Percentiles rank a stretch among this genome's conserved stretches.
Conservation (phyloP, 2,113 vertebrate genomes). For the Pundamilia nyererei region DNA sequence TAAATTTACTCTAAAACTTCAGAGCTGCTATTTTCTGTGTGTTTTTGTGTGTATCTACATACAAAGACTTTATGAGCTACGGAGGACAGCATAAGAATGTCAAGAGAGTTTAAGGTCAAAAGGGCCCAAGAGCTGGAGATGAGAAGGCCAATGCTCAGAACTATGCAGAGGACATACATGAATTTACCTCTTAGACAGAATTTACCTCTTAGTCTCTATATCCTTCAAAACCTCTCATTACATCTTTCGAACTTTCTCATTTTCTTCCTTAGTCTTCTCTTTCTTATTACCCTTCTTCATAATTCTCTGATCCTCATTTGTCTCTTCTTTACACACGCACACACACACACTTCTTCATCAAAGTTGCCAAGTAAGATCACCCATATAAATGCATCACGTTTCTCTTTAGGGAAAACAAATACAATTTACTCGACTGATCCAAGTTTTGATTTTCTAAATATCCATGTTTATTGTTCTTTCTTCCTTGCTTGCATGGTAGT, state of each 20-base stretch:
- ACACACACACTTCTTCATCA: background rate
- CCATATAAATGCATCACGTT: background rate
- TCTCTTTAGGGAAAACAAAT: background rate
- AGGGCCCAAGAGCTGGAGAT: background rate
- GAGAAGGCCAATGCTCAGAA: background rate
- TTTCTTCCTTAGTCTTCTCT: background rate
- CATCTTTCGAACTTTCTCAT: background rate
- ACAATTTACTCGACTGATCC: background rate
- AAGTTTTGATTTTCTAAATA: slow-evolving; percentile 30
- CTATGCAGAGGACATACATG: background rate
- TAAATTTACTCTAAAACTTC: slow-evolving; percentile 16
- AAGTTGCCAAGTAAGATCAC: background rate
- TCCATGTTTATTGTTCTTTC: background rate
- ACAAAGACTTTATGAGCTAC: background rate
- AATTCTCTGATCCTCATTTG: background rate
- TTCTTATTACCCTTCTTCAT: background rate
- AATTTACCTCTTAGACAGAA: slow-evolving; percentile 17
- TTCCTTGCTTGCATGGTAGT: background rate
- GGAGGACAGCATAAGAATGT: slow-evolving; percentile 9
- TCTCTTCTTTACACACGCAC: background rate
- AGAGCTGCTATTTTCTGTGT: background rate
- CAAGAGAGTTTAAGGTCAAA: slow-evolving; percentile 47
- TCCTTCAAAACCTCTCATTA: background rate
- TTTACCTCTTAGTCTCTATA: slow-evolving; percentile 16
- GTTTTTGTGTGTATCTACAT: background rate